A percentile compares a stretch with the other conserved stretches of the same genome.
These are phyloP conservation scores for Nowickia ferox DNA, from an alignment of 2,888 invertebrate species.

Conservation along the genomic window DNA sequence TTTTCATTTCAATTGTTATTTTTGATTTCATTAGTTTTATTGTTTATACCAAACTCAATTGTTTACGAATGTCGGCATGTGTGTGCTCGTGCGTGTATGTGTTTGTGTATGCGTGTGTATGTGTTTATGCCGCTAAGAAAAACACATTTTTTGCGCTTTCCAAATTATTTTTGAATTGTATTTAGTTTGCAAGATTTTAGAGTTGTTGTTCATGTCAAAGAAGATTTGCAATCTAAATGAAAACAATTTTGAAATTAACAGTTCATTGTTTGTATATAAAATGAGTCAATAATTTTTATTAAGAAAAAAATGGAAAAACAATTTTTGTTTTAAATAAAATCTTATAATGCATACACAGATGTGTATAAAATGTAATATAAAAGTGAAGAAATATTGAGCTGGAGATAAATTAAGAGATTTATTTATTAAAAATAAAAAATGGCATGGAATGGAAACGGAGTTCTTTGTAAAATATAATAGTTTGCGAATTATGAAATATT, in stretches of 20 bases:
- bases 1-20: constrained; percentile 32
- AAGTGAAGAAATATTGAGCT: too few relatives aligned
- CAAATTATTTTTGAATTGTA: neutral
- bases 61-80: neutral
- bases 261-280: constrained; percentile 4
- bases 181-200: neutral
- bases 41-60: constrained; percentile 41
- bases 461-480: too few relatives aligned
- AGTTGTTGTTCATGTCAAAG: constrained; percentile 22
- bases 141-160: neutral
- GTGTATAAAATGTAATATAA: too few relatives aligned
- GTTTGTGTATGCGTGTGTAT: neutral
- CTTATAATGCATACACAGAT: too few relatives aligned
- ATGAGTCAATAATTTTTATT: constrained; percentile 36
- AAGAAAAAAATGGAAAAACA: too few relatives aligned
- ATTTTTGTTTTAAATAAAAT: neutral
- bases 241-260: constrained; percentile 27
- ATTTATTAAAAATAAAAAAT: too few relatives aligned
- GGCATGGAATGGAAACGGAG: too few relatives aligned
- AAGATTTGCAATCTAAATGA: constrained; percentile 28
- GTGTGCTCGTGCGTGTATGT: neutral
- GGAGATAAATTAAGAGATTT: too few relatives aligned
- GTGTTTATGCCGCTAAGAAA: neutral
- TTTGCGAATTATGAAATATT: too few relatives aligned
- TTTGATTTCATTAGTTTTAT: constrained; percentile 29